Percentiles rank a stretch among this genome's conserved stretches.
Conservation (phyloP, 1,140 invertebrate genomes). For the Hyposmocoma kahamanoa region DNA sequence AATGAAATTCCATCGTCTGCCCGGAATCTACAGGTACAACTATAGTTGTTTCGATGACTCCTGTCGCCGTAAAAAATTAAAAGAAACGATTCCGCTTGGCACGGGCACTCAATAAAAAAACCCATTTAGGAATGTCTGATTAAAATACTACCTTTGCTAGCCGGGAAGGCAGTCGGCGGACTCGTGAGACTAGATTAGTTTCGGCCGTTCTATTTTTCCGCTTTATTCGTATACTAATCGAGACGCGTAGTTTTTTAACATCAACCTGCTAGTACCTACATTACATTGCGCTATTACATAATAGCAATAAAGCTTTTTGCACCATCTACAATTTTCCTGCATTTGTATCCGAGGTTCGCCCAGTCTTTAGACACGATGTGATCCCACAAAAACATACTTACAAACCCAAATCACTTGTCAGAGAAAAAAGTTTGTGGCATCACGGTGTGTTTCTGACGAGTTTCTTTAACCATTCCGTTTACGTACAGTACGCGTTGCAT, state of each 20-base stretch:
- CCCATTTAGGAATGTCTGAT: conserved; percentile 57
- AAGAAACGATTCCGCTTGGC: conserved; percentile 25
- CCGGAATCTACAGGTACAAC: neutral
- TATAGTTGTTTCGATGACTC: neutral
- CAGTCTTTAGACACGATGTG: neutral
- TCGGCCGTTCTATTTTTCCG: conserved; percentile 43
- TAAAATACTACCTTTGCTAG: conserved; percentile 48
- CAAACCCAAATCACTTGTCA: conserved; percentile 2
- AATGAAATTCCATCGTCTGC: neutral
- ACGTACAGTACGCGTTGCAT: too few species aligned
- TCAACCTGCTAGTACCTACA: neutral
- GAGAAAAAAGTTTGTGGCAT: conserved; percentile 2
- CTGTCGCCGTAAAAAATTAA: conserved; percentile 32
- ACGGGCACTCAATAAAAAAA: conserved; percentile 33
- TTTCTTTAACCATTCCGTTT: too few species aligned
- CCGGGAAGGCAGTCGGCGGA: conserved; percentile 11
- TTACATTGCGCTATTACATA: conserved; percentile 17
- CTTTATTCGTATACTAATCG: conserved; percentile 32
- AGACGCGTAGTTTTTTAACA: conserved; percentile 19
- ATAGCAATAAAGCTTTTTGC: conserved; percentile 1
- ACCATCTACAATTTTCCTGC: neutral
- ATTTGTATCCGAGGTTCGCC: neutral
- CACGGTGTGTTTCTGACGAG: neutral
- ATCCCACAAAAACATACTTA: neutral
- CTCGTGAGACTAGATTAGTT: conserved; percentile 63